Conservation (phyloP, 1,140 invertebrate species). For the Temnothorax curvispinosus region DNA sequence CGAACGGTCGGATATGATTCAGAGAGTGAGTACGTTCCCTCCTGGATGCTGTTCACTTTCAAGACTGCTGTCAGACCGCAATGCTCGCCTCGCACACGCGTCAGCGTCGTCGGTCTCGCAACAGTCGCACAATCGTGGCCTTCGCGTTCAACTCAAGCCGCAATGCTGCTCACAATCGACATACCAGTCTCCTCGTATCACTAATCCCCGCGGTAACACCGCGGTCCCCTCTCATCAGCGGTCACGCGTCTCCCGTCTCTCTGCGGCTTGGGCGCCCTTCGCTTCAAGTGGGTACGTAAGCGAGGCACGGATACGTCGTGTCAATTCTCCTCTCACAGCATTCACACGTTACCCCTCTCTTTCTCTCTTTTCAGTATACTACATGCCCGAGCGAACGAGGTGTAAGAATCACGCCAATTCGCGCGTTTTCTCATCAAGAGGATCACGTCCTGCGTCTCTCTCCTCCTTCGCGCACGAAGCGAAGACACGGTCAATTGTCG, state of each 20-base stretch:
- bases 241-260: constrained; percentile 9
- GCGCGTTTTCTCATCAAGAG: not conserved
- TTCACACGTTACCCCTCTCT: not conserved
- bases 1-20: not conserved
- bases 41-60: constrained; percentile 12
- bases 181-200: constrained; percentile 35
- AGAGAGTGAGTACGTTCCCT: not conserved
- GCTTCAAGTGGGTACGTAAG: not conserved
- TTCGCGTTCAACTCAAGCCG: constrained; percentile 29
- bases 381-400: too few relatives aligned
- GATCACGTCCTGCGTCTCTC: too few relatives aligned
- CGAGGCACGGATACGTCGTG: not conserved
- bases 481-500: not conserved
- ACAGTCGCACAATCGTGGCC: constrained; percentile 15
- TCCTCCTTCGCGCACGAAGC: not conserved
- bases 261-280: not conserved
- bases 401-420: not conserved
- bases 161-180: constrained; percentile 48
- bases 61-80: not conserved
- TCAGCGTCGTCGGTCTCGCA: constrained; percentile 24
- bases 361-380: not conserved
- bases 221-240: constrained; percentile 12
- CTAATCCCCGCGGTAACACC: constrained; percentile 41
- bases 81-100: not conserved
- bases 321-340: not conserved